phyloP scores from a whole-genome alignment of 2,113 vertebrate species.

The Gadus macrocephalus region DNA sequence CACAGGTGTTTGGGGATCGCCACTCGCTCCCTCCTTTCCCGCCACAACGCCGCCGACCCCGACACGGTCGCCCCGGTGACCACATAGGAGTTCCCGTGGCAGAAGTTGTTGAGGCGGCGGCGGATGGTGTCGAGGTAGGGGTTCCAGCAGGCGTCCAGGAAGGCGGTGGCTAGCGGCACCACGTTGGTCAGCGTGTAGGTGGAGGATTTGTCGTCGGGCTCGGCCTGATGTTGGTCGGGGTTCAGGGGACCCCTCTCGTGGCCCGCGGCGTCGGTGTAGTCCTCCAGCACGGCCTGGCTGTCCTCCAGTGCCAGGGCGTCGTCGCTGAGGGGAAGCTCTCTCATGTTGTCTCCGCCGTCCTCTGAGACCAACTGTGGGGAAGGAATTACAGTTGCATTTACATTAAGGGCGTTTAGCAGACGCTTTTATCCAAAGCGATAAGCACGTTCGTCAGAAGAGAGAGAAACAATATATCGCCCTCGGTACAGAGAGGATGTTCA shows the following conservation, averaged over 20 bases:
- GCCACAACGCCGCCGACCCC: conserved; percentile 36
- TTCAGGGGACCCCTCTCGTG: conserved; percentile 70
- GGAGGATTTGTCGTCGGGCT: conserved; percentile 64
- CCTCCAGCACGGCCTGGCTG: conserved; percentile 63
- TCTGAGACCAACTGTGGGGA: conserved; percentile 51
- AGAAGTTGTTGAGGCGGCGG: conserved; percentile 70
- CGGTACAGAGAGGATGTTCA: no score
- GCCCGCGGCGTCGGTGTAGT: conserved; percentile 62
- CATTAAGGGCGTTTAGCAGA: not conserved
- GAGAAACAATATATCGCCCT: no score
- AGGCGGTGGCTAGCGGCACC: conserved; percentile 64
- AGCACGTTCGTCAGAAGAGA: no score
- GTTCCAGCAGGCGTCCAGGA: conserved; percentile 60
- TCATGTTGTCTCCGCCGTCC: conserved; percentile 60
- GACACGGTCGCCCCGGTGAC: conserved; percentile 61
- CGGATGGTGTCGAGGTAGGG: conserved; percentile 55
- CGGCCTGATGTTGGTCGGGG: conserved; percentile 68
- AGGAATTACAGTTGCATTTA: not conserved
- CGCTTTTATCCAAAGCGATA: no score
- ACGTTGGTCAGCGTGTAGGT: conserved; percentile 81
- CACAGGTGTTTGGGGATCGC: conserved; percentile 63
- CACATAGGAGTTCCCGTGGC: conserved; percentile 55
- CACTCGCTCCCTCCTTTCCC: conserved; percentile 49
- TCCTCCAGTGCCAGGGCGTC: conserved; percentile 55
- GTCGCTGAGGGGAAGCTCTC: conserved; percentile 49